Evolutionary conservation across 2,113 vertebrate genomes (phyloP).

Genomic region (Corythaixoides concolor): DNA sequence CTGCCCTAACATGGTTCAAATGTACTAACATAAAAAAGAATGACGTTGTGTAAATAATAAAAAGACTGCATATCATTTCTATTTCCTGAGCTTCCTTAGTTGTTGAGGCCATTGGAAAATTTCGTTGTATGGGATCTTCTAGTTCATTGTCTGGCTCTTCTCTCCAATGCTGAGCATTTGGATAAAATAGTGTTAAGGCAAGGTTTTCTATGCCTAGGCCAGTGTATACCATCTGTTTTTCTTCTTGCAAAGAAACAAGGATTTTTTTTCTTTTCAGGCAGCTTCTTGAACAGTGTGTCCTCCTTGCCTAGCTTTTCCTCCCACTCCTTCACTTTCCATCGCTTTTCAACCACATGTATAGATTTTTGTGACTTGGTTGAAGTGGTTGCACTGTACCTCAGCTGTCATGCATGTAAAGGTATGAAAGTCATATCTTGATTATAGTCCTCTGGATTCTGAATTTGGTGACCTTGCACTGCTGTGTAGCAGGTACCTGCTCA

Average conservation of each 20-base stretch:
- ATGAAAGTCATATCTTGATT: background rate
- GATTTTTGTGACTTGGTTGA: background rate
- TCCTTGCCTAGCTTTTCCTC: background rate
- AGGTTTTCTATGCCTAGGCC: background rate
- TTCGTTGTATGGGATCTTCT: background rate
- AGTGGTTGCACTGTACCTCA: background rate
- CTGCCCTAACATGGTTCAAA: background rate
- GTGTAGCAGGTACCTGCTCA: background rate
- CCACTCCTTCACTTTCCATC: background rate
- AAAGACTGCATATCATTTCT: background rate
- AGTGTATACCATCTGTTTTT: background rate
- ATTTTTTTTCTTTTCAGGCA: background rate
- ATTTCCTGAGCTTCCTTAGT: background rate
- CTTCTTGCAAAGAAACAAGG: background rate
- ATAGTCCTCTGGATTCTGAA: background rate
- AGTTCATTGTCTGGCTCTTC: background rate
- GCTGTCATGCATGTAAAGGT: background rate
- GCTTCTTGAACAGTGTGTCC: background rate
- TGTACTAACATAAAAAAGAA: background rate
- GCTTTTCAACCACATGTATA: background rate
- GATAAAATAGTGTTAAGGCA: background rate
- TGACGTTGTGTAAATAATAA: background rate
- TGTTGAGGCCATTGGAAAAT: background rate
- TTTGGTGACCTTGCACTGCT: background rate
- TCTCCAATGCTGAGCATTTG: background rate